Conservation (phyloP, 2,797 vertebrate genomes). For the Lacerta agilis region DNA sequence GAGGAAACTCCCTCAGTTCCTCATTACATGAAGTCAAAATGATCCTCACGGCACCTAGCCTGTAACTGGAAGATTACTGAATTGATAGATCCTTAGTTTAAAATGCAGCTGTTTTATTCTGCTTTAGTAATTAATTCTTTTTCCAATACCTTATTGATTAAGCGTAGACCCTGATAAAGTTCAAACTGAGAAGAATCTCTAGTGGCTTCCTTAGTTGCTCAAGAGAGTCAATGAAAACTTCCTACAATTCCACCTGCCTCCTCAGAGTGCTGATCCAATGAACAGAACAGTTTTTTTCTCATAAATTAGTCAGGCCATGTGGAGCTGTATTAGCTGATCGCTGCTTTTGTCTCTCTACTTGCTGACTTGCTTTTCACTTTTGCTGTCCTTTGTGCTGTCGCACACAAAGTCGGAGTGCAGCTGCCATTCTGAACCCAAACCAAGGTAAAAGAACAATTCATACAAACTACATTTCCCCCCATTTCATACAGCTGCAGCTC, state of each 20-base stretch:
- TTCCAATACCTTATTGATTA: conserved; percentile 99
- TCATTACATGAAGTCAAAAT: conserved; percentile 97
- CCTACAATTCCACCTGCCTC: conserved; percentile 92
- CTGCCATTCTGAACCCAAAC: conserved; percentile 79
- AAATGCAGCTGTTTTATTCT: conserved; percentile 99
- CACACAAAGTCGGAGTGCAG: conserved; percentile 83
- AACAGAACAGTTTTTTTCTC: conserved; percentile 91
- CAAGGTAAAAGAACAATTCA: conserved; percentile 84
- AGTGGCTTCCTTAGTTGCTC: conserved; percentile 89
- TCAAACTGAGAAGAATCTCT: conserved; percentile 98
- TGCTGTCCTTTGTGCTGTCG: conserved; percentile 85
- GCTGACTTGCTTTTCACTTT: conserved; percentile 87
- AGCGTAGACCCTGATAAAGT: conserved; percentile 99
- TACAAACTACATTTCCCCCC: conserved; percentile 80
- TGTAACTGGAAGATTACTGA: conserved; percentile 99
- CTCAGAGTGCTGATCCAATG: conserved; percentile 86
- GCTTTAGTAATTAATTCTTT: conserved; percentile 99
- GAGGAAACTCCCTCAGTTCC: conserved; percentile 98
- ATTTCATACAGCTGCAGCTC: conserved; percentile 86
- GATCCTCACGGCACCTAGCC: conserved; percentile 95
- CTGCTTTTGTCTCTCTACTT: conserved; percentile 88
- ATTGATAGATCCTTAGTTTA: conserved; percentile 99
- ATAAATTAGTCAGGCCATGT: conserved; percentile 97
- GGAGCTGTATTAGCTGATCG: conserved; percentile 88
- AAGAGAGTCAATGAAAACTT: conserved; percentile 98